A percentile compares a stretch with the other conserved stretches of the same genome.
These are phyloP conservation scores for Romanogobio albipinnatus DNA, from an alignment of 2,113 vertebrate species.

Conservation along the genomic window DNA sequence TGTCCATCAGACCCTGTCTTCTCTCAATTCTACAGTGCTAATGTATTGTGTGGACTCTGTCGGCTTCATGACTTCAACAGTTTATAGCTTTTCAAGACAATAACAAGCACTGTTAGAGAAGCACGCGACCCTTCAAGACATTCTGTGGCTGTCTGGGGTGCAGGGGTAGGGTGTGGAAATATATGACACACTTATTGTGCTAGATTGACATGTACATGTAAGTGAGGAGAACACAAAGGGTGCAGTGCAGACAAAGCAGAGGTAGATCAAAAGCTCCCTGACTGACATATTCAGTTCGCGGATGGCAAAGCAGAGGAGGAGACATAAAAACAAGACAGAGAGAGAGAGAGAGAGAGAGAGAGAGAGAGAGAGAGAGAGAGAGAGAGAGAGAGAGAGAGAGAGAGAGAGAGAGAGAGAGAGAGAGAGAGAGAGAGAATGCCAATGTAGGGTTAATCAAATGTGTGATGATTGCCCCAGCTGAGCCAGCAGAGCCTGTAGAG, in stretches of 20 bases:
- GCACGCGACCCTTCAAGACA: background rate
- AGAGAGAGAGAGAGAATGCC: background rate
- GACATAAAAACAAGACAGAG: conserved; percentile 29
- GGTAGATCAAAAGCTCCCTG: conserved; percentile 20
- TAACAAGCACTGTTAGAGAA: background rate
- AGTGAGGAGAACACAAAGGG: conserved; percentile 31
- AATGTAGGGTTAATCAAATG: conserved; percentile 46
- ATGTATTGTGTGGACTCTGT: background rate
- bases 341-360: background rate
- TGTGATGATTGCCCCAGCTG: conserved; percentile 58
- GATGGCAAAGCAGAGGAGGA: background rate
- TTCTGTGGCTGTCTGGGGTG: background rate
- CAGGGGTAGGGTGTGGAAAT: background rate
- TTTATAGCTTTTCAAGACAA: conserved; percentile 27
- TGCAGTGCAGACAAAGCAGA: conserved; percentile 30
- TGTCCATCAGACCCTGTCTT: background rate
- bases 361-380: background rate
- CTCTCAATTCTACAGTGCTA: background rate
- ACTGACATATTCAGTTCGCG: background rate
- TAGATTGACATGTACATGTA: background rate
- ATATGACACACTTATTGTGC: conserved; percentile 3
- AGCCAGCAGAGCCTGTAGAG: conserved; percentile 55
- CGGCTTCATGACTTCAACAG: background rate
- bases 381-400: background rate
- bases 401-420: background rate